Conservation (phyloP, 2,797 vertebrate genomes). For the Artibeus jamaicensis region DNA sequence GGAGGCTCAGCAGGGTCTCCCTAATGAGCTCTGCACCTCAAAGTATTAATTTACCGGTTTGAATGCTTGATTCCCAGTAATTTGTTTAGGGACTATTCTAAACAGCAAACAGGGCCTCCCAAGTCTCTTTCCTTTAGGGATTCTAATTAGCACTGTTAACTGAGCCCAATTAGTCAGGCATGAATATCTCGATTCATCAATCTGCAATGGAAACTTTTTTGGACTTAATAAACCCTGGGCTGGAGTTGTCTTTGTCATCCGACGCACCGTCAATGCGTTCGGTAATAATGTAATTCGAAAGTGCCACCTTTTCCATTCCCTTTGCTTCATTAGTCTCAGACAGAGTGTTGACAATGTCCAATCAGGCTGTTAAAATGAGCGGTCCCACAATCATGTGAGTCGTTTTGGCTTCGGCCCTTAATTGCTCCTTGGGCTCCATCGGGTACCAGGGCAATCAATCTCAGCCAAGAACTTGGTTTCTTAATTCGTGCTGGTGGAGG, state of each 20-base stretch:
- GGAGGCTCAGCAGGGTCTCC: background rate
- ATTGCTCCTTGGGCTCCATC: conserved; percentile 19
- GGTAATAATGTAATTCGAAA: conserved; percentile 63
- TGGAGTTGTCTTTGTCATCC: background rate
- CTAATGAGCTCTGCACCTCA: background rate
- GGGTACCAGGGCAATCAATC: background rate
- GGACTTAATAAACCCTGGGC: conserved; percentile 39
- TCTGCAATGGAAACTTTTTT: background rate
- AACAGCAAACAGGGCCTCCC: background rate
- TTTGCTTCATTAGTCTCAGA: conserved; percentile 65
- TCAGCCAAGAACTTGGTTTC: background rate
- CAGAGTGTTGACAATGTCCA: conserved; percentile 58
- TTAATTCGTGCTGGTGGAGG: background rate
- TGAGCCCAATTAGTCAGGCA: conserved; percentile 43
- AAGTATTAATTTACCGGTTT: background rate
- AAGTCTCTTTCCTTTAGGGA: background rate
- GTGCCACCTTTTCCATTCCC: conserved; percentile 68
- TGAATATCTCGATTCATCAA: conserved; percentile 5
- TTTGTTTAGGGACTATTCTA: background rate
- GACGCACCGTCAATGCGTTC: conserved; percentile 44
- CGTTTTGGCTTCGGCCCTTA: conserved; percentile 42
- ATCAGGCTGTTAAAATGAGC: conserved; percentile 67
- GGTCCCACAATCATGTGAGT: conserved; percentile 51
- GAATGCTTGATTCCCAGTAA: background rate
- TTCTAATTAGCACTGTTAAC: conserved; percentile 28